Conservation (phyloP, 2,888 invertebrate genomes). For the Oligia fasciuncula region DNA sequence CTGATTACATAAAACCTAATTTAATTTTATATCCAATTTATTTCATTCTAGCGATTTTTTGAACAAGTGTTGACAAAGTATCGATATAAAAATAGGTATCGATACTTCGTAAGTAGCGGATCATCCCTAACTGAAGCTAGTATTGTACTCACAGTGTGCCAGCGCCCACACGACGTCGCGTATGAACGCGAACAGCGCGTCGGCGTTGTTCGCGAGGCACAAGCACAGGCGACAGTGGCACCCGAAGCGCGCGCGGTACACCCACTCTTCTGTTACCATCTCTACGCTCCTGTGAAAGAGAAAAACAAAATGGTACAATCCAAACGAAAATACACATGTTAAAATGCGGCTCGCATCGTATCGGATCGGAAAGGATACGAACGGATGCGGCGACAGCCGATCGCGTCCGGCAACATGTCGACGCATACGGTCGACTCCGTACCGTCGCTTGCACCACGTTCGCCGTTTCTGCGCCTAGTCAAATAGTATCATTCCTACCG, state of each 20-base stretch:
- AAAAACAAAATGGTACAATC: no score
- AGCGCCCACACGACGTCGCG: conserved; percentile 76
- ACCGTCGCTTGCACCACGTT: no score
- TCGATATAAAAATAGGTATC: not conserved
- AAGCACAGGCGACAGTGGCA: conserved; percentile 86
- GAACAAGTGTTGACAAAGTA: not conserved
- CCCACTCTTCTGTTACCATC: conserved; percentile 80
- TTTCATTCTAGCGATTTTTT: not conserved
- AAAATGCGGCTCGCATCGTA: no score
- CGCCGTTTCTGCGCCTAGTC: no score
- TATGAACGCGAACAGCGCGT: conserved; percentile 74
- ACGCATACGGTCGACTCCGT: no score
- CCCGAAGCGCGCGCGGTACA: conserved; percentile 82
- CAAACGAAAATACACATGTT: not conserved
- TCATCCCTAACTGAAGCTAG: not conserved
- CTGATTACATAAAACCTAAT: not conserved
- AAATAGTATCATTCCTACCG: no score
- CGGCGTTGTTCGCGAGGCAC: conserved; percentile 76
- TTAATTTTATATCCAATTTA: no score
- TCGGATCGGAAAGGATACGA: no score
- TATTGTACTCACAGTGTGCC: conserved; percentile 76
- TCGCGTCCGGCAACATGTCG: no score
- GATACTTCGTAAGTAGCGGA: not conserved
- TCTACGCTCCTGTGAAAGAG: conserved; percentile 76
- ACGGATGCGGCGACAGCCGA: no score